Evolutionary conservation across 2,888 invertebrate species (phyloP).

Genomic region (Noctuana brunneofusca): DNA sequence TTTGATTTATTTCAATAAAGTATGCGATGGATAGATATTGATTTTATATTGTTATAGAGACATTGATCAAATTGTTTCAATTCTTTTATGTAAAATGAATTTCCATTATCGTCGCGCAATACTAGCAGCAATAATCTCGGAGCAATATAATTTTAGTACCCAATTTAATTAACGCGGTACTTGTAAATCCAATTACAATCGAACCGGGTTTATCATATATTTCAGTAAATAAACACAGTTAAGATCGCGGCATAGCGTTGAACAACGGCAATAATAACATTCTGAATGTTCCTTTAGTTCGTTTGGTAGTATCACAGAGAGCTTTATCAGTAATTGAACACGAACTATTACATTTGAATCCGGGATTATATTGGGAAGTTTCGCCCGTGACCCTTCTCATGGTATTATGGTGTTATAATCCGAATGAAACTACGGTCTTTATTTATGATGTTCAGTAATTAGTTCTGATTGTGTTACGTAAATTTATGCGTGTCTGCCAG

Average conservation of each 20-base stretch:
- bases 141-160: slow-evolving; percentile 35
- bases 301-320: slow-evolving; percentile 53
- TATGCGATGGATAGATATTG: neutral
- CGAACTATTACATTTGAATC: slow-evolving; percentile 61
- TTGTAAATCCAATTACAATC: slow-evolving; percentile 41
- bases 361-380: slow-evolving; percentile 59
- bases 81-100: slow-evolving; percentile 29
- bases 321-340: slow-evolving; percentile 70
- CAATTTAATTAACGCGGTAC: slow-evolving; percentile 40
- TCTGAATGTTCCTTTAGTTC: slow-evolving; percentile 57
- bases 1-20: neutral
- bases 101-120: slow-evolving; percentile 29
- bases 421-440: slow-evolving; percentile 56
- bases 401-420: slow-evolving; percentile 62
- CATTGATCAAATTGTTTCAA: slow-evolving; percentile 6
- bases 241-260: slow-evolving; percentile 40
- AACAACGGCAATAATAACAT: slow-evolving; percentile 53
- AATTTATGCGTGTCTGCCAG: slow-evolving; percentile 18
- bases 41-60: slow-evolving; percentile 5
- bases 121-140: slow-evolving; percentile 33
- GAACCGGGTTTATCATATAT: slow-evolving; percentile 44
- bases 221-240: slow-evolving; percentile 46
- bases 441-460: slow-evolving; percentile 53
- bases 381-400: slow-evolving; percentile 57
- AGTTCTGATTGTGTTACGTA: slow-evolving; percentile 43